Conservation (phyloP, 2,888 invertebrate species). For the Pterobdella sp. region DNA sequence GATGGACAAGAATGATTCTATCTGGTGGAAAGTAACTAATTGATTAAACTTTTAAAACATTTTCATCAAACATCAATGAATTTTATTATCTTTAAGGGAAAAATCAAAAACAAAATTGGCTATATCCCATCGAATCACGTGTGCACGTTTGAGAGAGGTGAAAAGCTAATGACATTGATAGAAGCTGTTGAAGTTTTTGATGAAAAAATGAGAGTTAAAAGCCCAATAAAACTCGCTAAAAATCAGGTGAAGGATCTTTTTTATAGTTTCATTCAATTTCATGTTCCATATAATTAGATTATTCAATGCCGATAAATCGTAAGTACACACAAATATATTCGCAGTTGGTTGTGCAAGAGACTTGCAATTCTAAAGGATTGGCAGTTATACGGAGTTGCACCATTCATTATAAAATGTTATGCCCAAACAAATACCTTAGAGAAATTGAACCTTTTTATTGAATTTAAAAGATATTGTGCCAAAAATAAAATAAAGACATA, state of each 20-base stretch:
- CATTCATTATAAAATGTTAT: conserved; percentile 11
- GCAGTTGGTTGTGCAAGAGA: conserved; percentile 18
- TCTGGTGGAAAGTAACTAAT: conserved; percentile 25
- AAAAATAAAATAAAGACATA: too few species aligned
- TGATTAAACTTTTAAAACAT: neutral
- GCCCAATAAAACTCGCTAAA: conserved; percentile 13
- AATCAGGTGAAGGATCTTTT: conserved; percentile 23
- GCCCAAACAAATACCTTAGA: conserved; percentile 14
- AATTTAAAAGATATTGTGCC: too few species aligned
- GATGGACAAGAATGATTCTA: conserved; percentile 13
- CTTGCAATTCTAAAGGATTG: neutral
- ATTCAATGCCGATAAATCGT: neutral
- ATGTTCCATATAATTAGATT: neutral
- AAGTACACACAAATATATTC: neutral
- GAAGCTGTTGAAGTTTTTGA: conserved; percentile 13
- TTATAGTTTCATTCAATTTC: neutral
- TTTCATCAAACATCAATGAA: neutral
- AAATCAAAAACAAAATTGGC: conserved; percentile 10
- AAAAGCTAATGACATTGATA: conserved; percentile 22
- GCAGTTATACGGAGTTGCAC: conserved; percentile 11
- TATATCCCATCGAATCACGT: conserved; percentile 22
- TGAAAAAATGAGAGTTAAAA: conserved; percentile 2
- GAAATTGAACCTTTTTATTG: conserved; percentile 12
- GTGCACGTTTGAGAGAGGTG: conserved; percentile 4
- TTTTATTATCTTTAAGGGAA: conserved; percentile 11